Base-by-base conservation (phyloP, 1,140 invertebrate genomes). In the Lasioglossum albipes region DNA sequence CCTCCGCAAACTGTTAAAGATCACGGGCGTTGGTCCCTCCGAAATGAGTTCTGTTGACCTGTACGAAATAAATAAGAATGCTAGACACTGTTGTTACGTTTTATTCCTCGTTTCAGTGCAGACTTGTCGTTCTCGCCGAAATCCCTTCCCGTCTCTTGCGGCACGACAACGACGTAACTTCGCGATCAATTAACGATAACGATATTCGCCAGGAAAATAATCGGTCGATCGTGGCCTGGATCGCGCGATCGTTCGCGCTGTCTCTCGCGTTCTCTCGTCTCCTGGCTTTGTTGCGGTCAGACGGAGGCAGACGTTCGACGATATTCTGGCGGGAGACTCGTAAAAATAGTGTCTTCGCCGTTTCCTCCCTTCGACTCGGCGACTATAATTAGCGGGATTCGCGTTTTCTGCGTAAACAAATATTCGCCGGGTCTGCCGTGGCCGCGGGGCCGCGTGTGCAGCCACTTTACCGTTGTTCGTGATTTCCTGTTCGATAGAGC, bases 311-410 rank as follows among this genome's bases (percentile, higher is more conserved):
- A 90, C 86, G 88, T 89, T 83, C 89, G 85, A 85, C 89, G 88
- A 81, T 87, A 87, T 87, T 87, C 85, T 87, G 81, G 88, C 86
- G 84, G 84, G 88, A 90, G 89, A 88, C 85, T 86, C 86, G 87
- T 89, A 90, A 90, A 90, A 90, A 90, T 90, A 90, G 89, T 90
- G 89, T 81, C 87, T 85, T 87, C 85, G 82, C 75, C 84, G 82
- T 90, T 90, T 90, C 88, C 89, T 90, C 88, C 89, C 89, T 89
- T 90, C 88, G 85, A 82, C 89, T 88, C 78, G 75, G 84, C 49
- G 83, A 90, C 89, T 90, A 90, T 90, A 90, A 90, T 90, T 90
- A 90, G 89, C 89, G 68, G 83, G 83, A 89, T 90, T 89, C 89
- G 87, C 86, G 87, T 90, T 87, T 90, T 90, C 84, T 88, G 82